Percentiles rank a stretch among this genome's conserved stretches.
Conservation (phyloP, 2,888 invertebrate genomes). For the Spialia ferax region DNA sequence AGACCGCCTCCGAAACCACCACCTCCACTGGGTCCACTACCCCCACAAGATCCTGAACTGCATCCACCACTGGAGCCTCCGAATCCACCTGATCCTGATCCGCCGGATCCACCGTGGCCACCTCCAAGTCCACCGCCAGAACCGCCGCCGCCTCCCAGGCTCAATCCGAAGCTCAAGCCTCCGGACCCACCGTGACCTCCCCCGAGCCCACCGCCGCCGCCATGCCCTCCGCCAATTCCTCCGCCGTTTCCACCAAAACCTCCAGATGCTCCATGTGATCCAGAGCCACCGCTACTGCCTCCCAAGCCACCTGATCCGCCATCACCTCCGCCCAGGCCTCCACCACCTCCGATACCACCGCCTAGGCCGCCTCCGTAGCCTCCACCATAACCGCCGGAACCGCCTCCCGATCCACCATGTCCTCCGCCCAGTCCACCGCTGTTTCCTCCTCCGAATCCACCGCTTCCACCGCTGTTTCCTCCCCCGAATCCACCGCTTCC, state of each 20-base stretch:
- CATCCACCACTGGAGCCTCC: slow-evolving; percentile 44
- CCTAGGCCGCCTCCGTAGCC: slow-evolving; percentile 53
- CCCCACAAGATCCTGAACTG: slow-evolving; percentile 39
- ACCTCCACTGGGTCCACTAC: slow-evolving; percentile 47
- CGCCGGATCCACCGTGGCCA: slow-evolving; percentile 32
- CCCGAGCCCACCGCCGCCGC: slow-evolving; percentile 40
- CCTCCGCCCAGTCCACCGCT: slow-evolving; percentile 54
- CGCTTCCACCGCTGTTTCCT: slow-evolving; percentile 43
- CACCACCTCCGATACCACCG: slow-evolving; percentile 44
- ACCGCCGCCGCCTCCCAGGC: slow-evolving; percentile 46
- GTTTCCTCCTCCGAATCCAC: slow-evolving; percentile 41
- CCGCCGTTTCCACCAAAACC: slow-evolving; percentile 44
- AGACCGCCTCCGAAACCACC: slow-evolving; percentile 47
- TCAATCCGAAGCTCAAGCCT: slow-evolving; percentile 38
- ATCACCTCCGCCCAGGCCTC: slow-evolving; percentile 44
- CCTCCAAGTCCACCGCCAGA: slow-evolving; percentile 44
- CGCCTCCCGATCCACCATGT: slow-evolving; percentile 50
- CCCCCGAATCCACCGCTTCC: slow-evolving; percentile 33
- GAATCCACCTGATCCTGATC: slow-evolving; percentile 43
- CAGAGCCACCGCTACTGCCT: slow-evolving; percentile 40
- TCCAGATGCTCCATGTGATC: slow-evolving; percentile 41
- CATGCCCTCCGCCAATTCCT: slow-evolving; percentile 34
- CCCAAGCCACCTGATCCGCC: slow-evolving; percentile 44
- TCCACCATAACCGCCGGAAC: slow-evolving; percentile 48
- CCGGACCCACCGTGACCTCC: slow-evolving; percentile 41